Evolutionary conservation across 2,888 invertebrate genomes (phyloP).

Genomic region (Escarpia spicata): DNA sequence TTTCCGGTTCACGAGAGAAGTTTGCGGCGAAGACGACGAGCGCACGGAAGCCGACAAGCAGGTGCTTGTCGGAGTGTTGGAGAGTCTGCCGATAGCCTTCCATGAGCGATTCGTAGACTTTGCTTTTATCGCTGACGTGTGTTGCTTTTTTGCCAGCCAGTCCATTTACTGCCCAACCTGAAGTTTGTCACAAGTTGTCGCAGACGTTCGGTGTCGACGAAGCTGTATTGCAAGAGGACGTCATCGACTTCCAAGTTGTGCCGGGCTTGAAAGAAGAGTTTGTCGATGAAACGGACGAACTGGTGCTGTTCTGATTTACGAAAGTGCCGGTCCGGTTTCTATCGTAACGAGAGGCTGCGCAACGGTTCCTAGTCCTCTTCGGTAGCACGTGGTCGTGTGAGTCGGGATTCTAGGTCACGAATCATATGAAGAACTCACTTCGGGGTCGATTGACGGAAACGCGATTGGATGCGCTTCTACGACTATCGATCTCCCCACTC

Average conservation of each 20-base stretch:
- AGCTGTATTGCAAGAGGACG: too few species aligned
- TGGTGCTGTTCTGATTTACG: too few species aligned
- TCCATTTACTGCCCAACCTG: background rate
- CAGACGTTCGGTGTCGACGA: background rate
- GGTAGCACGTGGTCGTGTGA: background rate
- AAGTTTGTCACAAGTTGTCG: background rate
- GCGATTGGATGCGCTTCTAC: too few species aligned
- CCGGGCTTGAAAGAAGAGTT: background rate
- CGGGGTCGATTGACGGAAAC: too few species aligned
- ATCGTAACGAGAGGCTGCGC: background rate
- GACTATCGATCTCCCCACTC: too few species aligned
- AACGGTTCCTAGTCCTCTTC: background rate
- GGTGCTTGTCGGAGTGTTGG: background rate
- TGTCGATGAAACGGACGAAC: background rate
- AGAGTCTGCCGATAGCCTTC: background rate
- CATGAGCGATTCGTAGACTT: background rate
- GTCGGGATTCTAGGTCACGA: background rate
- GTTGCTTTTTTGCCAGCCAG: background rate
- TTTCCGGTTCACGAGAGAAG: background rate
- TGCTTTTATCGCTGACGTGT: background rate
- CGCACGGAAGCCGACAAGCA: background rate
- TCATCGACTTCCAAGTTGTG: background rate
- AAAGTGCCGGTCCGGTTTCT: background rate
- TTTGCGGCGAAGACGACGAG: background rate
- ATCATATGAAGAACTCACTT: background rate